phyloP scores from a whole-genome alignment of 1,140 invertebrate species.

The Patella vulgata region DNA sequence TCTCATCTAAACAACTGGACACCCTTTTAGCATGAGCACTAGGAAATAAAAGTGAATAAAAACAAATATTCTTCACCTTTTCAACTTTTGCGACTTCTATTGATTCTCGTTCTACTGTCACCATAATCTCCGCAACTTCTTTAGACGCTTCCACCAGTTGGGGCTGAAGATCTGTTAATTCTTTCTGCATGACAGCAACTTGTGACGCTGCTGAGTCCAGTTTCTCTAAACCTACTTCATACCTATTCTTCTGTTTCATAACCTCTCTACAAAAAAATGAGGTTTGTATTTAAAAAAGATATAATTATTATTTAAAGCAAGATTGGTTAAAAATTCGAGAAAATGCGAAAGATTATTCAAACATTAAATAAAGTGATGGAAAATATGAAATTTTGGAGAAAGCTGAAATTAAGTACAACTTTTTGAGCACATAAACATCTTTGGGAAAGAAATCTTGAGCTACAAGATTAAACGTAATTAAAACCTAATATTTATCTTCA shows the following conservation, averaged over 20 bases:
- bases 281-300: neutral
- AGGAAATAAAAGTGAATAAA: too few relatives aligned
- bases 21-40: too few relatives aligned
- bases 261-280: conserved; percentile 70
- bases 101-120: conserved; percentile 65
- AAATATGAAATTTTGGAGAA: neutral
- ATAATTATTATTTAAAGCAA: neutral
- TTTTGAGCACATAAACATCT: too few relatives aligned
- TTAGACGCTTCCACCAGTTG: conserved; percentile 73
- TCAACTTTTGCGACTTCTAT: conserved; percentile 68
- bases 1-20: too few relatives aligned
- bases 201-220: conserved; percentile 71
- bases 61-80: too few relatives aligned
- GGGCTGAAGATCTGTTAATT: conserved; percentile 88
- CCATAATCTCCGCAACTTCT: conserved; percentile 67
- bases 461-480: too few relatives aligned
- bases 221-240: conserved; percentile 70
- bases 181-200: conserved; percentile 75
- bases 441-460: too few relatives aligned
- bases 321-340: neutral
- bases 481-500: too few relatives aligned
- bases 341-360: neutral
- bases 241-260: conserved; percentile 75
- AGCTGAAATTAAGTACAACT: neutral
- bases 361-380: neutral